A percentile compares a stretch with the other conserved stretches of the same genome.
Evolutionary conservation across 2,888 invertebrate genomes (phyloP).

Genomic region (Rutpela maculata): DNA sequence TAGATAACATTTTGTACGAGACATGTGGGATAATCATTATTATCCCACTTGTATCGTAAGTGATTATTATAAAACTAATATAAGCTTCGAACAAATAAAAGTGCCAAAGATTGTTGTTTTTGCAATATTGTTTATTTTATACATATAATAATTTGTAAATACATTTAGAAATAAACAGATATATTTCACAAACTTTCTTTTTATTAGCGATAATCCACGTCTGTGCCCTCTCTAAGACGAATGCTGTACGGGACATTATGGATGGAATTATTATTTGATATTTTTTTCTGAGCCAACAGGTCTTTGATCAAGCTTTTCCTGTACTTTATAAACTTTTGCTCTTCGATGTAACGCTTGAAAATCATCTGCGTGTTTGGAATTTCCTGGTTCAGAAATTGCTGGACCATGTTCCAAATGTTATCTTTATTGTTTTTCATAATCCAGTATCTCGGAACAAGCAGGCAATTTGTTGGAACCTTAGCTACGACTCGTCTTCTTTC

Average conservation of each 20-base stretch:
- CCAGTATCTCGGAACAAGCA: constrained; percentile 84
- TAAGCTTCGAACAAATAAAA: background rate
- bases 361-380: constrained; percentile 78
- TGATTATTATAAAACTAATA: background rate
- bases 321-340: constrained; percentile 78
- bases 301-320: constrained; percentile 75
- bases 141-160: constrained; percentile 10
- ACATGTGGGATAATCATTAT: too few species aligned
- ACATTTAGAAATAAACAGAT: constrained; percentile 7
- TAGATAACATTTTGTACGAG: too few species aligned
- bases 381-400: constrained; percentile 78
- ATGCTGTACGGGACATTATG: constrained; percentile 82
- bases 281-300: constrained; percentile 74
- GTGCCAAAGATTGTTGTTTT: constrained; percentile 35
- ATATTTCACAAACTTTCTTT: background rate
- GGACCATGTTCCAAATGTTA: constrained; percentile 81
- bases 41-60: too few species aligned
- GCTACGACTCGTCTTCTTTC: constrained; percentile 82
- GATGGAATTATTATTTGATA: constrained; percentile 77
- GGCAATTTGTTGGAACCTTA: constrained; percentile 79
- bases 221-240: constrained; percentile 75
- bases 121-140: constrained; percentile 26
- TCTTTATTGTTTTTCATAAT: constrained; percentile 80
- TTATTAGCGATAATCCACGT: constrained; percentile 43
- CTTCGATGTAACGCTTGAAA: constrained; percentile 76